A percentile compares a stretch with the other conserved stretches of the same genome.
Conservation (phyloP, 2,113 vertebrate genomes). For the Porphyrio hochstetteri region DNA sequence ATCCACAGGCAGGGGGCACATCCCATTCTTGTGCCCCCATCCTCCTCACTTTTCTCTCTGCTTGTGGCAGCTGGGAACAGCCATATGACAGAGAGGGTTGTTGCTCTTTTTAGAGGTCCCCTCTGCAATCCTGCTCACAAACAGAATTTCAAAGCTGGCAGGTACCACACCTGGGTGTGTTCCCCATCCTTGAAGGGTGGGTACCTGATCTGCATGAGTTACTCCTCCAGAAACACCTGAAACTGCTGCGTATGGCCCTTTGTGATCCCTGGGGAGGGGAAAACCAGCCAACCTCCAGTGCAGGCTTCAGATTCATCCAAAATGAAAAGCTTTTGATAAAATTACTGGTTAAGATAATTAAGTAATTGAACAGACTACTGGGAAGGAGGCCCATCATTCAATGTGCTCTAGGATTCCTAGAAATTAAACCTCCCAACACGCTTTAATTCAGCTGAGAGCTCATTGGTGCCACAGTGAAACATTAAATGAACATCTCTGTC, state of each 20-base stretch:
- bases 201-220: rapidly evolving
- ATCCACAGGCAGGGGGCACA: not conserved
- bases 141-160: not conserved
- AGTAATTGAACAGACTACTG: not conserved
- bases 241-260: not conserved
- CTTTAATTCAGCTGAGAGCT: not conserved
- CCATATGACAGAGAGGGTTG: rapidly evolving
- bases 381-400: not conserved
- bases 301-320: not conserved
- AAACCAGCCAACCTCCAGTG: not conserved
- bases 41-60: too few relatives aligned
- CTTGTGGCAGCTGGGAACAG: not conserved
- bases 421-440: not conserved
- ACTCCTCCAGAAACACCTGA: not conserved
- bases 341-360: not conserved
- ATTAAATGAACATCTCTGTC: not conserved
- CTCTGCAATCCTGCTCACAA: not conserved
- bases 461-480: not conserved
- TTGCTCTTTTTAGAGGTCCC: not conserved
- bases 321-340: not conserved
- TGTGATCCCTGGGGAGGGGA: not conserved
- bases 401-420: not conserved
- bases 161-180: not conserved
- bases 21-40: rapidly evolving
- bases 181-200: not conserved